Base-by-base conservation (phyloP, 2,888 invertebrate genomes). In the Phyllotreta striolata region DNA sequence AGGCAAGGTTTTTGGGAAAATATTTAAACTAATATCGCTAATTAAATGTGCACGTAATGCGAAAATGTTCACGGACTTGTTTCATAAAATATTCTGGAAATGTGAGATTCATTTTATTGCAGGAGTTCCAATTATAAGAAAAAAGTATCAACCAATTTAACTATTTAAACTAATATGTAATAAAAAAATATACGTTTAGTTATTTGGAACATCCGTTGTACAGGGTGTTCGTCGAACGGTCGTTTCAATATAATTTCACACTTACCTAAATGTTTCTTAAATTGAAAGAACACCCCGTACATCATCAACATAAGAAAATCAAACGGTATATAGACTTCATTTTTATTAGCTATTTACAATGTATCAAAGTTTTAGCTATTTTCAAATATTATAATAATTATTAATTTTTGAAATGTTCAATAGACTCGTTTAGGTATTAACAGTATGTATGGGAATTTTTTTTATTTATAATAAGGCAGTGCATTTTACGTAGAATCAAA, bases 271-370 rank as follows among this genome's bases (percentile, higher is more conserved):
- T 13, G 7, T 44, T 8, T n/a, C 14, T n/a, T 13, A 8, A 44
- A 44, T 10, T 44, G 7, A 10, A 47, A 10, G 9, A 49, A 49
- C 49, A 49, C 49, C 49, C 49, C 34, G 47, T 47, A 47, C 7
- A 34, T 46, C 14, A 46, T 24, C 47, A 12, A 57, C 51, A 58
- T 44, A 55, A 37, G 67, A 62, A 65, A 61, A 55, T 69, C 65
- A 64, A 64, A 62, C 63, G 69, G 70, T 71, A 68, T 71, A 68
- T 72, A 73, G 70, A 72, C 66, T 70, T 70, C 70, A 70, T 71
- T 71, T 69, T 69, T 71, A 75, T 77, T 77, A 78, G 76, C 76
- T 80, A 80, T 80, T 73, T 80, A 80, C 79, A 80, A 74, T 73
- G 76, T 79, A 78, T 77, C 76, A 79, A 79, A 79, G 76, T 73